phyloP scores from a whole-genome alignment of 2,888 invertebrate species.

The Nemotelus nigrinus region DNA sequence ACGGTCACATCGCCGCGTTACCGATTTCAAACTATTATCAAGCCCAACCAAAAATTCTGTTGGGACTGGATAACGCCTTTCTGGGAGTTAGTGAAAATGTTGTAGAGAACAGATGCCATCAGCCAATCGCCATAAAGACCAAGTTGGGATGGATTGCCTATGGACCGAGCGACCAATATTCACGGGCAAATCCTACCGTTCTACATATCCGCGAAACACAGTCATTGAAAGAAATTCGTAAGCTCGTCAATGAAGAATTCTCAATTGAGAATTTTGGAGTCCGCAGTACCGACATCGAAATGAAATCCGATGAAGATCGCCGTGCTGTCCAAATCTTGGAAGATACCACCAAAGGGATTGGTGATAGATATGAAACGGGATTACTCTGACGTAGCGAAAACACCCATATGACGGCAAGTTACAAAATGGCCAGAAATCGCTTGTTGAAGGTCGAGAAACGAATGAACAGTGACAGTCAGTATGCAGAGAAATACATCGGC shows the following conservation, averaged over 20 bases:
- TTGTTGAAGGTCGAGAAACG: background rate
- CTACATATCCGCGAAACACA: slow-evolving; percentile 12
- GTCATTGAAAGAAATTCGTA: background rate
- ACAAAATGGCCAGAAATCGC: background rate
- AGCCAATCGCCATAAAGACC: slow-evolving; percentile 3
- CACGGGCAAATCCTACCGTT: background rate
- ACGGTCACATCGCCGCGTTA: background rate
- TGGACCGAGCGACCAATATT: slow-evolving; percentile 1
- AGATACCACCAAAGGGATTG: background rate
- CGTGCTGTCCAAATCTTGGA: slow-evolving; percentile 4
- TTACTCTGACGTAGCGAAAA: background rate
- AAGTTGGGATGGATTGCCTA: slow-evolving; percentile 11
- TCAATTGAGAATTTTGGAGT: slow-evolving; percentile 2
- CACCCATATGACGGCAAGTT: background rate
- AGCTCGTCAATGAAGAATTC: background rate
- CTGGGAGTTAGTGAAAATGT: slow-evolving; percentile 1
- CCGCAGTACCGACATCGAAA: background rate
- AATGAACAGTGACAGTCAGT: slow-evolving; percentile 11
- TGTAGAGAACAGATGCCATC: background rate
- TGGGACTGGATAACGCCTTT: slow-evolving; percentile 1
- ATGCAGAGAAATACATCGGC: slow-evolving; percentile 4
- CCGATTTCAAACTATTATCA: slow-evolving; percentile 3
- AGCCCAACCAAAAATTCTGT: background rate
- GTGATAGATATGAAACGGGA: background rate
- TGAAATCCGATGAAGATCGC: slow-evolving; percentile 5